Evolutionary conservation across 2,888 invertebrate genomes (phyloP).

Genomic region (Trissolcus brochymenae): DNA sequence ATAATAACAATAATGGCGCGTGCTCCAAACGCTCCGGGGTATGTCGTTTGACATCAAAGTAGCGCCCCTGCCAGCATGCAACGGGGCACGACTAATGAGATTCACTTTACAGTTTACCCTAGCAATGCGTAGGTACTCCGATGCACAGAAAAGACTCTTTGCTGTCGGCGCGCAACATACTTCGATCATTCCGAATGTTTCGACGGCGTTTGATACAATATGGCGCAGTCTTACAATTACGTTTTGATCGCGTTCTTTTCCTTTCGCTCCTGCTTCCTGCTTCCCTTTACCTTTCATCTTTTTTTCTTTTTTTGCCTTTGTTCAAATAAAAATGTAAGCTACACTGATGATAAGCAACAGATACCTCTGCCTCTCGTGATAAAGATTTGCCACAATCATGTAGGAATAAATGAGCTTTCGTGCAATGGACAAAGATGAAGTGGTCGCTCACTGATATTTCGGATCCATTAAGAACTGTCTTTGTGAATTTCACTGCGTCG

Average conservation of each 20-base stretch:
- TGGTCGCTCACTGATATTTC: conserved; percentile 13
- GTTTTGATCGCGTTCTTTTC: conserved; percentile 54
- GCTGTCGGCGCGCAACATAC: conserved; percentile 57
- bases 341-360: conserved; percentile 51
- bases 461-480: conserved; percentile 42
- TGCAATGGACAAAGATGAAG: conserved; percentile 12
- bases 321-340: conserved; percentile 48
- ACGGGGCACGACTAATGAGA: conserved; percentile 73
- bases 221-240: conserved; percentile 58
- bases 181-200: conserved; percentile 65
- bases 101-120: conserved; percentile 74
- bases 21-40: conserved; percentile 62
- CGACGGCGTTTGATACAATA: conserved; percentile 61
- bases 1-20: conserved; percentile 69
- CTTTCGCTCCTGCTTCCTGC: conserved; percentile 59
- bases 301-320: conserved; percentile 17
- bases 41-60: conserved; percentile 70
- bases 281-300: conserved; percentile 56
- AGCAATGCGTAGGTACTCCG: conserved; percentile 60
- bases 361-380: conserved; percentile 30
- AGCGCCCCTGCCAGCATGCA: conserved; percentile 65
- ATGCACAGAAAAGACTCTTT: conserved; percentile 59
- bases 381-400: conserved; percentile 48
- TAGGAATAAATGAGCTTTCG: conserved; percentile 37
- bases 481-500: too few relatives aligned